phyloP scores from a whole-genome alignment of 2,113 vertebrate species.

The Lophotis ruficrista region DNA sequence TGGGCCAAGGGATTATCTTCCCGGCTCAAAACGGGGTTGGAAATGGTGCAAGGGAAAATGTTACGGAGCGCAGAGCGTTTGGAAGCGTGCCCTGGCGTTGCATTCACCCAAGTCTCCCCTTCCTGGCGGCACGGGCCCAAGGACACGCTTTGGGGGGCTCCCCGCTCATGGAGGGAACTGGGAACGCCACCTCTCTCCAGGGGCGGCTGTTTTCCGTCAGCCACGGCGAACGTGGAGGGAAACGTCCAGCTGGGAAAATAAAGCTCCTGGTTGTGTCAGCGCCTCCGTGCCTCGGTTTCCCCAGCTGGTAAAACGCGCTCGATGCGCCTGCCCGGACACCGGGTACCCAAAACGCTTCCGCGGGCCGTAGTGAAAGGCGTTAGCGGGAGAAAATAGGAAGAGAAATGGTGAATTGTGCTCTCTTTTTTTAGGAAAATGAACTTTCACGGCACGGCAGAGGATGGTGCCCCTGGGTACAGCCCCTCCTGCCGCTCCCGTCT shows the following conservation, averaged over 20 bases:
- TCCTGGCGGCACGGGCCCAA: not conserved
- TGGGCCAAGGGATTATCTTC: not conserved
- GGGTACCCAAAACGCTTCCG: not conserved
- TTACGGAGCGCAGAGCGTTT: fast-evolving
- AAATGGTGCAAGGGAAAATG: not conserved
- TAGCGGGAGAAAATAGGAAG: not conserved
- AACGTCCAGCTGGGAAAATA: not conserved
- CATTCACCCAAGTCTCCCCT: not conserved
- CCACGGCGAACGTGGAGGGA: not conserved
- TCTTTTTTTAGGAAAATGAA: not conserved
- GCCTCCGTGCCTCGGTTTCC: not conserved
- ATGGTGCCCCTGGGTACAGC: fast-evolving
- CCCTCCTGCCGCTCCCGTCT: not conserved
- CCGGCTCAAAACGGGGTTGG: not conserved
- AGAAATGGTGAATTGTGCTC: not conserved
- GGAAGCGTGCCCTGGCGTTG: not conserved
- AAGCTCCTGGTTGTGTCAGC: not conserved
- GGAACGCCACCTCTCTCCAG: fast-evolving
- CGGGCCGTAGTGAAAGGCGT: fast-evolving
- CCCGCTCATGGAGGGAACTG: not conserved
- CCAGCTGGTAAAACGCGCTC: not conserved
- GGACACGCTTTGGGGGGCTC: slow-evolving; percentile 7
- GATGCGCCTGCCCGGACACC: not conserved
- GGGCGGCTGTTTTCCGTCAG: not conserved
- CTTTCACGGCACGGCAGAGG: fast-evolving